Percentiles rank a stretch among this genome's conserved stretches.
These are phyloP conservation scores for Argyrosomus regius DNA, from an alignment of 2,797 vertebrate genomes.

Conservation along the genomic window DNA sequence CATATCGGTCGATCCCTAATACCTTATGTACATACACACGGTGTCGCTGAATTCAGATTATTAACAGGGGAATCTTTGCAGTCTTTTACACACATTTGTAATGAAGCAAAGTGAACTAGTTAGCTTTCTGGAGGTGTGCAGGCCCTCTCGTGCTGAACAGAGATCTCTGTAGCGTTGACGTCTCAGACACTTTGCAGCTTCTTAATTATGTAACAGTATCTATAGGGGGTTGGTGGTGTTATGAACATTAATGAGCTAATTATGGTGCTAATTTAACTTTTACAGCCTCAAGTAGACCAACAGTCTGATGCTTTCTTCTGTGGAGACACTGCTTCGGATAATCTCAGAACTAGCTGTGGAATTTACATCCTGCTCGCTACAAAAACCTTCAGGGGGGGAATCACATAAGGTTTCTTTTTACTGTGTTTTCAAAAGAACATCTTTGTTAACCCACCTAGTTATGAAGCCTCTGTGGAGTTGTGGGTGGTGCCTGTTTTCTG, in stretches of 20 bases:
- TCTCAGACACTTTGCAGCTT: conserved; percentile 19
- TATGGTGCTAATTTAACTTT: conserved; percentile 19
- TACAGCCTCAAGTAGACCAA: not conserved
- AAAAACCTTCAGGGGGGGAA: not conserved
- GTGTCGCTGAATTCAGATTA: not conserved
- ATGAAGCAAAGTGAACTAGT: conserved; percentile 13
- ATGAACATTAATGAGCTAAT: conserved; percentile 5
- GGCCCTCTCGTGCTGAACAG: conserved; percentile 12
- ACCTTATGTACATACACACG: not conserved
- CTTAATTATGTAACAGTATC: conserved; percentile 39
- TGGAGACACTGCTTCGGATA: not conserved
- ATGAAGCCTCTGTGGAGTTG: not conserved
- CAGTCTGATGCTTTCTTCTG: not conserved
- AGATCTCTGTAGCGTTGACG: conserved; percentile 11
- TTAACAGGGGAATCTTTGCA: not conserved
- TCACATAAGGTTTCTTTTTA: conserved; percentile 17
- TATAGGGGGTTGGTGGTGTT: conserved; percentile 15
- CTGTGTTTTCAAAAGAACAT: conserved; percentile 9
- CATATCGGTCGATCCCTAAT: too few species aligned
- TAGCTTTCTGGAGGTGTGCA: conserved; percentile 7
- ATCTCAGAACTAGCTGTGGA: conserved; percentile 27
- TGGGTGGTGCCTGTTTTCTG: conserved; percentile 12
- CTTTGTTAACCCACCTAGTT: conserved; percentile 41
- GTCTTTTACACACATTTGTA: not conserved
- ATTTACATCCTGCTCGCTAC: conserved; percentile 34